Conservation (phyloP, 2,113 vertebrate species). For the Entelurus aequoreus region DNA sequence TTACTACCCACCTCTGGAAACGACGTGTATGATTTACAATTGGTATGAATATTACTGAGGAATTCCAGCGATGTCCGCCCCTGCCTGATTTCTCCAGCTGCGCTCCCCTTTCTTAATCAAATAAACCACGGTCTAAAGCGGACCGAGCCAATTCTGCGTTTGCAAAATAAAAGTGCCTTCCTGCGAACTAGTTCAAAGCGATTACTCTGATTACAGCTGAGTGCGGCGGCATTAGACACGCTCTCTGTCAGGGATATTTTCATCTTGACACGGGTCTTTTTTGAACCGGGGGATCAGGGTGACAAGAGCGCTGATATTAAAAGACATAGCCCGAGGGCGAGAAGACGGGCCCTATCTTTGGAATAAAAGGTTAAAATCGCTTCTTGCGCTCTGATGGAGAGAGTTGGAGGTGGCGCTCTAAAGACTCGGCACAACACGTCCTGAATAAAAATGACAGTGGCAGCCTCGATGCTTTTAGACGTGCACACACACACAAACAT, state of each 20-base stretch:
- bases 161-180: conserved; percentile 51
- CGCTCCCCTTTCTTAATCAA: conserved; percentile 55
- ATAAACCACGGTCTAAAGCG: conserved; percentile 56
- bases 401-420: conserved; percentile 38
- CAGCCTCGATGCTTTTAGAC: conserved; percentile 46
- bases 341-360: conserved; percentile 32
- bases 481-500: conserved; percentile 40
- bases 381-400: conserved; percentile 3
- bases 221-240: conserved; percentile 53
- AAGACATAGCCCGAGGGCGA: conserved; percentile 37
- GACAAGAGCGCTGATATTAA: conserved; percentile 48
- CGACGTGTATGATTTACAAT: conserved; percentile 60
- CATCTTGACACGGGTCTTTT: conserved; percentile 48
- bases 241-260: conserved; percentile 50
- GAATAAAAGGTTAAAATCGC: conserved; percentile 42
- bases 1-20: conserved; percentile 18
- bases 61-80: conserved; percentile 47
- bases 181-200: conserved; percentile 59
- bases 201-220: conserved; percentile 57
- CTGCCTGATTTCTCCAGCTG: conserved; percentile 44
- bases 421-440: conserved; percentile 16
- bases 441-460: conserved; percentile 42
- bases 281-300: conserved; percentile 30
- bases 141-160: conserved; percentile 48
- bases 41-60: conserved; percentile 38